phyloP scores from a whole-genome alignment of 64 coral and sea anemone genomes.

The Acropora yongei region DNA sequence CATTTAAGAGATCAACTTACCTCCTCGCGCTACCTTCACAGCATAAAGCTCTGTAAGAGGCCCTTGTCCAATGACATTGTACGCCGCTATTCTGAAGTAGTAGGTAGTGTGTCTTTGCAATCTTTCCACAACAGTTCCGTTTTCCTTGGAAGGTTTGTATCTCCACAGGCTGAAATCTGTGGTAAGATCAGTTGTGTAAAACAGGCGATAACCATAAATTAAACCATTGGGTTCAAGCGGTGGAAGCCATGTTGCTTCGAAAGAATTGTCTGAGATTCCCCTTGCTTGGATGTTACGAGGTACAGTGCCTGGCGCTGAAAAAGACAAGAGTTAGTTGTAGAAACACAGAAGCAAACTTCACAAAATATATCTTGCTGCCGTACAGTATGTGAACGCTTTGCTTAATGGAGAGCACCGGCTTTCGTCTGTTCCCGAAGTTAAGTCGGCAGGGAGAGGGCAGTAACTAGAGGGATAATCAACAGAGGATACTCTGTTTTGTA shows the following conservation, averaged over 20 bases:
- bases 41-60: slow-evolving; percentile 54
- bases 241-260: slow-evolving; percentile 75
- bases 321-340: neutral
- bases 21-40: slow-evolving; percentile 82
- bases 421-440: too few species aligned
- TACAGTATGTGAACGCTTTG: too few species aligned
- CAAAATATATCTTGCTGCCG: too few species aligned
- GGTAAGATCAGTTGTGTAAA: slow-evolving; percentile 52
- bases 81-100: slow-evolving; percentile 66
- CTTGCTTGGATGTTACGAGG: slow-evolving; percentile 68
- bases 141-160: slow-evolving; percentile 22
- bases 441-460: too few species aligned
- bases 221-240: slow-evolving; percentile 65
- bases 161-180: slow-evolving; percentile 45
- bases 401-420: too few species aligned
- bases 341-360: too few species aligned
- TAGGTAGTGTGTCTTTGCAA: slow-evolving; percentile 63
- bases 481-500: too few species aligned
- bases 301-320: slow-evolving; percentile 60
- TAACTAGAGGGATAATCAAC: too few species aligned
- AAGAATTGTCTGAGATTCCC: slow-evolving; percentile 79
- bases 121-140: slow-evolving; percentile 32
- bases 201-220: slow-evolving; percentile 69
- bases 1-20: neutral
- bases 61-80: slow-evolving; percentile 67